phyloP scores from a whole-genome alignment of 2,113 vertebrate species.

The Hippocampus guttulatus region DNA sequence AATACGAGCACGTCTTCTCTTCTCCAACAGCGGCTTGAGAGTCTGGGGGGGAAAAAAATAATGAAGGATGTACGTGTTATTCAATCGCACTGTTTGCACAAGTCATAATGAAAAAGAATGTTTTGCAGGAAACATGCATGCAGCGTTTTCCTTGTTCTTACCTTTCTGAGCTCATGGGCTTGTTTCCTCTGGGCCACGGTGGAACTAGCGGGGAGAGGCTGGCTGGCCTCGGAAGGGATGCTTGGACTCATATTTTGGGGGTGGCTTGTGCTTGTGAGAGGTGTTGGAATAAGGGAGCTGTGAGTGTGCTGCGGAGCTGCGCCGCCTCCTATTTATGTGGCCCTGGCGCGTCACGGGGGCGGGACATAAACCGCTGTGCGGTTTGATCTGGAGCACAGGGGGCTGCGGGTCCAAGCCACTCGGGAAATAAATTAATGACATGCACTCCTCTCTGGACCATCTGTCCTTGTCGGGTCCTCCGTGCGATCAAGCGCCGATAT shows the following conservation, averaged over 20 bases:
- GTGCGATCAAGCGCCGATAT: constrained; percentile 52
- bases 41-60: constrained; percentile 56
- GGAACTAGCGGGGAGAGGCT: constrained; percentile 50
- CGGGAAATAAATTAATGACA: constrained; percentile 26
- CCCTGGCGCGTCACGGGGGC: constrained; percentile 47
- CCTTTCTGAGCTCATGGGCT: constrained; percentile 76
- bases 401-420: constrained; percentile 22
- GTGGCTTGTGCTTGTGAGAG: constrained; percentile 25
- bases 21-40: constrained; percentile 82
- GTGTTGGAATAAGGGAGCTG: constrained; percentile 11
- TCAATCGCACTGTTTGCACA: neutral
- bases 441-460: constrained; percentile 54
- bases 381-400: constrained; percentile 26
- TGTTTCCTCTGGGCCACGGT: constrained; percentile 75
- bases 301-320: constrained; percentile 21
- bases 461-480: constrained; percentile 45
- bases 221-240: constrained; percentile 28
- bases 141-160: constrained; percentile 41
- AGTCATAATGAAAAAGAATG: neutral
- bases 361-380: constrained; percentile 38
- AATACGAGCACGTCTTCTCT: constrained; percentile 80
- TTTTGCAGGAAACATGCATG: neutral
- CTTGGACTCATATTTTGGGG: constrained; percentile 59
- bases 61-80: constrained; percentile 17
- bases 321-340: constrained; percentile 61